These are phyloP conservation scores for Stenurella melanura DNA, from an alignment of 2,888 invertebrate species.

Conservation along the genomic window DNA sequence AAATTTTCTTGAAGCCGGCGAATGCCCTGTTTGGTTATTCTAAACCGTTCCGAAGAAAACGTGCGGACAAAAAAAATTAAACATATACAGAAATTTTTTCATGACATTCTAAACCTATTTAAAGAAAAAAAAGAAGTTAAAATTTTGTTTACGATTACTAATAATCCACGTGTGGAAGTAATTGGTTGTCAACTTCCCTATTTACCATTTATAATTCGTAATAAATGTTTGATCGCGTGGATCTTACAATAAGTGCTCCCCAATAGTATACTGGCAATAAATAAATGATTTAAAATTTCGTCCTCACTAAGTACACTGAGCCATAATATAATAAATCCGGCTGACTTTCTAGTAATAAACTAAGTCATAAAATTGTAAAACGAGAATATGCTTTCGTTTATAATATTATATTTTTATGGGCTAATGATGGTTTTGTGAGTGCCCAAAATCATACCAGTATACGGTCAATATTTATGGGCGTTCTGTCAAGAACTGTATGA, in stretches of 20 bases:
- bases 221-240: conserved; percentile 1
- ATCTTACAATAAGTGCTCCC: not conserved
- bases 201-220: not conserved
- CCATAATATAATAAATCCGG: not conserved
- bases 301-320: not conserved
- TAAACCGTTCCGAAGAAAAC: too few relatives aligned
- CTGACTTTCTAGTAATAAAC: not conserved
- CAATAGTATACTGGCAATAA: not conserved
- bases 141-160: too few relatives aligned
- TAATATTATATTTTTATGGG: not conserved
- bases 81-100: too few relatives aligned
- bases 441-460: not conserved
- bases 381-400: not conserved
- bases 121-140: too few relatives aligned
- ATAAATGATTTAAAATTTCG: not conserved
- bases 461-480: not conserved
- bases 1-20: too few relatives aligned
- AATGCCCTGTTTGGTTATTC: too few relatives aligned
- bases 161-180: too few relatives aligned
- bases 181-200: too few relatives aligned
- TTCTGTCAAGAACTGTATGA: not conserved
- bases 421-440: not conserved
- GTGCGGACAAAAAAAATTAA: too few relatives aligned
- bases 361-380: not conserved
- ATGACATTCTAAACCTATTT: too few relatives aligned